These are phyloP conservation scores for Eidolon helvum DNA, from an alignment of 2,113 vertebrate genomes.

Conservation along the genomic window DNA sequence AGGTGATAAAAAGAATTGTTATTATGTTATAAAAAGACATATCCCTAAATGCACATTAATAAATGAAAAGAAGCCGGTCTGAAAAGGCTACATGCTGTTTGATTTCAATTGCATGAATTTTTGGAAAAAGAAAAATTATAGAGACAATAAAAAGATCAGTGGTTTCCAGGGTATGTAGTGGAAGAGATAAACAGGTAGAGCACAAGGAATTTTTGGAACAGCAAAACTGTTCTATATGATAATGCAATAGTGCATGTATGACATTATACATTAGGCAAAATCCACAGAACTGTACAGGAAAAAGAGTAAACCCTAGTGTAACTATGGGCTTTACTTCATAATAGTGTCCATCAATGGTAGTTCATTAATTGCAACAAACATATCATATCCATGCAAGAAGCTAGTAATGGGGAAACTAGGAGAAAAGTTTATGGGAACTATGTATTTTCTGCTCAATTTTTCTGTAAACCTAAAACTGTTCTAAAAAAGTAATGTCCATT, in stretches of 20 bases:
- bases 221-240: background rate
- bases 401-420: background rate
- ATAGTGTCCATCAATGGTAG: background rate
- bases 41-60: background rate
- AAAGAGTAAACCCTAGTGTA: background rate
- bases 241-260: background rate
- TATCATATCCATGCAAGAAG: background rate
- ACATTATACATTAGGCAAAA: background rate
- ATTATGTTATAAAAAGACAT: background rate
- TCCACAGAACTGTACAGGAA: background rate
- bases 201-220: background rate
- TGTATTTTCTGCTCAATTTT: background rate
- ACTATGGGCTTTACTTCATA: background rate
- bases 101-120: background rate
- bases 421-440: background rate
- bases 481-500: background rate
- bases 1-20: background rate
- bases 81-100: background rate
- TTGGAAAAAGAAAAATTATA: background rate
- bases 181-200: background rate
- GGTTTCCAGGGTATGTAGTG: background rate
- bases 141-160: background rate
- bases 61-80: background rate
- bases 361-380: background rate
- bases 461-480: background rate